These are phyloP conservation scores for Carterocephalus palaemon DNA, from an alignment of 2,888 invertebrate species.

Conservation along the genomic window DNA sequence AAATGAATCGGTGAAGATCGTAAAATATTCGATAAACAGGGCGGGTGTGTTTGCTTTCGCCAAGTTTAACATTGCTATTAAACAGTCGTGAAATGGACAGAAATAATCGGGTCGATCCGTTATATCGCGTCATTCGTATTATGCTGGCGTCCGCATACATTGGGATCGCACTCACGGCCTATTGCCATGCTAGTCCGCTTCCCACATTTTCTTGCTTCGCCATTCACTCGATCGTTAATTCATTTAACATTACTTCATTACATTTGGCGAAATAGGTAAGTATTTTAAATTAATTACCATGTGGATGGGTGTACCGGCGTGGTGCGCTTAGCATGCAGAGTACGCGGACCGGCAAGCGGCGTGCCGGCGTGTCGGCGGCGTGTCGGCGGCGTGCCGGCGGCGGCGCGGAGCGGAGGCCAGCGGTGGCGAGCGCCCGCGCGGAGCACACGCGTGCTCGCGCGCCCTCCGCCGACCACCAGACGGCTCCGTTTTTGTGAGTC, in stretches of 20 bases:
- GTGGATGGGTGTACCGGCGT: slow-evolving; percentile 33
- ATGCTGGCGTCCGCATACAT: slow-evolving; percentile 60
- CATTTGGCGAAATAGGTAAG: slow-evolving; percentile 42
- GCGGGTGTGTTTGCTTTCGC: slow-evolving; percentile 75
- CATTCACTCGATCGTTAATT: slow-evolving; percentile 63
- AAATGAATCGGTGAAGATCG: slow-evolving; percentile 73
- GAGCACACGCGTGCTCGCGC: slow-evolving; percentile 45
- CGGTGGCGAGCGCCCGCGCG: slow-evolving; percentile 17
- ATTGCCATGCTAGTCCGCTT: slow-evolving; percentile 62
- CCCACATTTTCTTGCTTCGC: slow-evolving; percentile 54
- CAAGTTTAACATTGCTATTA: slow-evolving; percentile 78
- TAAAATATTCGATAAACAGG: slow-evolving; percentile 79
- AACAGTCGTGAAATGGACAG: slow-evolving; percentile 78
- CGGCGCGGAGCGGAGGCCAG: slow-evolving; percentile 24
- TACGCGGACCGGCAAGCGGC: slow-evolving; percentile 30
- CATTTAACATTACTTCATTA: slow-evolving; percentile 48
- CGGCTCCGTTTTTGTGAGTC: slow-evolving; percentile 69
- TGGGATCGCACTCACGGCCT: slow-evolving; percentile 45
- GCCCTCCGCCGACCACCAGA: slow-evolving; percentile 46
- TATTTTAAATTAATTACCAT: slow-evolving; percentile 46
- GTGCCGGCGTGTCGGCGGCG: slow-evolving; percentile 33
- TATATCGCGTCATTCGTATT: slow-evolving; percentile 75
- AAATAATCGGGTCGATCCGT: slow-evolving; percentile 78
- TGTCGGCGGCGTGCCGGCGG: slow-evolving; percentile 22
- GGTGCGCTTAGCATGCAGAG: slow-evolving; percentile 34